Conservation (phyloP, 2,888 invertebrate genomes). For the Parthenolecanium corni region DNA sequence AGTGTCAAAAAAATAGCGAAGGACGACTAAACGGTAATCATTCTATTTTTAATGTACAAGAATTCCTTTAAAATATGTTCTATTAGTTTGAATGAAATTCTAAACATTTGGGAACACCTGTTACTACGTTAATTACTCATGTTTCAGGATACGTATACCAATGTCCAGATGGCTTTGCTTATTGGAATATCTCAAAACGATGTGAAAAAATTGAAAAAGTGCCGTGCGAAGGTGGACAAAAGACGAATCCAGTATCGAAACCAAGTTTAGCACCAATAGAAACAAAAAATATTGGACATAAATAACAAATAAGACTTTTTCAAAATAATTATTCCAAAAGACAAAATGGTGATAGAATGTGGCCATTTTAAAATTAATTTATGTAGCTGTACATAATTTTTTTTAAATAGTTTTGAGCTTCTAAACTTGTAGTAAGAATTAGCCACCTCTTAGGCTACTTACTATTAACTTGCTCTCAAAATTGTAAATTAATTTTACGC, state of each 20-base stretch:
- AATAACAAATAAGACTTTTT: not conserved
- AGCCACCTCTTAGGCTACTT: slow-evolving; percentile 7
- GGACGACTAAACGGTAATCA: slow-evolving; percentile 37
- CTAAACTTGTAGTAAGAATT: not conserved
- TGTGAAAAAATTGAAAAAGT: slow-evolving; percentile 56
- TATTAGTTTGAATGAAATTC: not conserved
- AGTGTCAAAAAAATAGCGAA: slow-evolving; percentile 49
- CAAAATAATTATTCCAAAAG: not conserved
- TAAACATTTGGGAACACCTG: too few species aligned
- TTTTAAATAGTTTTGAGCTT: not conserved
- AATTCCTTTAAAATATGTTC: not conserved
- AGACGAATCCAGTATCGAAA: slow-evolving; percentile 18
- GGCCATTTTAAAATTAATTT: slow-evolving; percentile 6
- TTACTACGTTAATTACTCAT: not conserved
- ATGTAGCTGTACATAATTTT: not conserved
- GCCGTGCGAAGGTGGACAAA: slow-evolving; percentile 41
- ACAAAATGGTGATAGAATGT: slow-evolving; percentile 16
- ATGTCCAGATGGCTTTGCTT: slow-evolving; percentile 64
- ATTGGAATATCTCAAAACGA: slow-evolving; percentile 63
- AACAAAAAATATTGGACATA: slow-evolving; percentile 20
- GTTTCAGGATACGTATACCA: slow-evolving; percentile 56
- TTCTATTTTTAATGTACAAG: not conserved
- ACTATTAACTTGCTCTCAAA: not conserved
- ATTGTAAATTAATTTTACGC: not conserved
- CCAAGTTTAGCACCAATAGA: slow-evolving; percentile 29